phyloP scores from a whole-genome alignment of 2,113 vertebrate species.

The Leuciscus idus region DNA sequence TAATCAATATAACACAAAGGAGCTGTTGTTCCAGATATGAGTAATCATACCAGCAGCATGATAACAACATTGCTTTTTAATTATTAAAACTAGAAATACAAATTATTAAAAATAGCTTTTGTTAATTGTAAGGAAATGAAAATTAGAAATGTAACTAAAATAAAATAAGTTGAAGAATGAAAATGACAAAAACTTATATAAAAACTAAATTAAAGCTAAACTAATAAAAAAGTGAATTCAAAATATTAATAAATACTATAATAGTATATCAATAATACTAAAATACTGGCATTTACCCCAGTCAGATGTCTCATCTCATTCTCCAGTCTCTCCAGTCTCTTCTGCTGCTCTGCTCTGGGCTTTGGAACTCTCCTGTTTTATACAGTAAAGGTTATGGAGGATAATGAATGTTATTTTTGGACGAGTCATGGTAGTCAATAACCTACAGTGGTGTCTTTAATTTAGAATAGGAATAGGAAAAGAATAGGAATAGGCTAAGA shows the following conservation, averaged over 20 bases:
- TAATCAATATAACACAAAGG: background rate
- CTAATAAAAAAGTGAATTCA: background rate
- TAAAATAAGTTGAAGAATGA: background rate
- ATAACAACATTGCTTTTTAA: background rate
- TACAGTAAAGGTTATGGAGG: background rate
- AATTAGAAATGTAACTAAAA: background rate
- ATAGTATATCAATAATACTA: background rate
- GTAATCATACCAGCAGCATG: background rate
- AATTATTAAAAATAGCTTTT: too few species aligned
- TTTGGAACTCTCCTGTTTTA: conserved; percentile 65
- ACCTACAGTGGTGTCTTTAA: background rate
- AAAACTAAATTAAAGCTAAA: background rate
- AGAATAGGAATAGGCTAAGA: too few species aligned
- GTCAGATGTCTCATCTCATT: conserved; percentile 52
- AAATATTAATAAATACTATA: background rate
- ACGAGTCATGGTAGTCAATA: background rate
- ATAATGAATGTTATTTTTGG: background rate
- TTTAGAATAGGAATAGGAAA: too few species aligned
- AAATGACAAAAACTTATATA: background rate
- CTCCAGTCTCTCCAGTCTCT: conserved; percentile 57
- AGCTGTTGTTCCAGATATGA: background rate
- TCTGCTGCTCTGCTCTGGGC: conserved; percentile 53
- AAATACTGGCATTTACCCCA: conserved; percentile 64
- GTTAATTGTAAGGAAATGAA: background rate
- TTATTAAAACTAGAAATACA: background rate